These are phyloP conservation scores for Masnerella sp. DNA, from an alignment of 2,888 invertebrate species.

Conservation along the genomic window DNA sequence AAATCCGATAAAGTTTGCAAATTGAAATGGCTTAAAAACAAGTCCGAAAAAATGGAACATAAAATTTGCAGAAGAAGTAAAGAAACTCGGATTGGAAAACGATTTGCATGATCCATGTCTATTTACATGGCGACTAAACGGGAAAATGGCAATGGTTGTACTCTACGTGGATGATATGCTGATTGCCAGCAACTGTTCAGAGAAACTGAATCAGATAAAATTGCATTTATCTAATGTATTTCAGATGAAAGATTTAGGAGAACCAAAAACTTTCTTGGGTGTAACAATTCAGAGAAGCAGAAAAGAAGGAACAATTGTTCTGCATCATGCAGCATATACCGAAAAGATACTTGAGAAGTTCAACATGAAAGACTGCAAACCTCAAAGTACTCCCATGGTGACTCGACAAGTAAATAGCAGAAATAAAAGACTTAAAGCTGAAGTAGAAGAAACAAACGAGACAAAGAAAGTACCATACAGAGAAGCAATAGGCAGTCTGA, in stretches of 20 bases:
- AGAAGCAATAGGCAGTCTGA: constrained; percentile 58
- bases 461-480: constrained; percentile 41
- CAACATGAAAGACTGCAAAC: constrained; percentile 39
- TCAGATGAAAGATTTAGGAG: constrained; percentile 40
- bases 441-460: constrained; percentile 35
- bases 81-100: constrained; percentile 52
- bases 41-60: constrained; percentile 37
- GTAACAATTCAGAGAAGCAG: constrained; percentile 14
- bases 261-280: constrained; percentile 47
- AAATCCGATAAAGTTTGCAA: constrained; percentile 10
- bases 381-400: constrained; percentile 54
- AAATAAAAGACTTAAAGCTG: constrained; percentile 26
- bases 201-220: constrained; percentile 51
- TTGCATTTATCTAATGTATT: too few relatives aligned
- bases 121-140: constrained; percentile 45
- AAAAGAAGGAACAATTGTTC: constrained; percentile 12
- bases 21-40: constrained; percentile 16
- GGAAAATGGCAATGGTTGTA: constrained; percentile 45
- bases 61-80: constrained; percentile 56
- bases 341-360: constrained; percentile 51
- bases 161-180: constrained; percentile 28
- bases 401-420: constrained; percentile 26
- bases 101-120: constrained; percentile 56
- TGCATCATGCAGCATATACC: constrained; percentile 40
- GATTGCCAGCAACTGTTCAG: constrained; percentile 34